Evolutionary conservation across 2,888 invertebrate genomes (phyloP), one percentile per base, ranked within the genome.

Genomic region (Phyllotreta cruciferae): DNA sequence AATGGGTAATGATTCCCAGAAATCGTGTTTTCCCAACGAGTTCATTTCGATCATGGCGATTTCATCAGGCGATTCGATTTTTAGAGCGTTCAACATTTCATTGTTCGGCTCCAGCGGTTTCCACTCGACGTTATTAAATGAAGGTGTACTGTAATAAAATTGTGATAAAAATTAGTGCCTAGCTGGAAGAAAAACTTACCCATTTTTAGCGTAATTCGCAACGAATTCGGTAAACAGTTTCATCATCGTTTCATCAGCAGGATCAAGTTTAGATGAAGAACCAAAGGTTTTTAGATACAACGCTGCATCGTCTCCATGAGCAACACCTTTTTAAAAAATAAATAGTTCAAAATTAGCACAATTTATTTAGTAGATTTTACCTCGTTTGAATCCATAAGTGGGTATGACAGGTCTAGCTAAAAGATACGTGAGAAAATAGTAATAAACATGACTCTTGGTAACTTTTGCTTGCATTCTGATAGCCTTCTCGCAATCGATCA

Each of bases 191-290:
- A 35, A 45, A 34, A 57, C 50, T 45, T 56, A 66, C 68, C 63
- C 73, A 11, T 67, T 73, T 56, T 68, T 70, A 13, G 77, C 75
- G 60, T 70, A 78, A 4, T 35, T 56, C 10, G 71, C 66, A 5
- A 75, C 6, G 39, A 77, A 74, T 45, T 71, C 64, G 14, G 67
- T 66, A 55, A 76, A 70, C n/a, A 71, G 41, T 11, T 71, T 60
- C 68, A 75, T 75, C 73, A 77, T 73, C 56, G 68, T 57, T 66
- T 71, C 70, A 44, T 77, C 77, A 34, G 61, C 56, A 6, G 60
- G 45, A 24, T 64, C 24, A 6, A 74, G 52, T 55, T 56, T 53
- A 7, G 13, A 6, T 5, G 74, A 62, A 13, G 67, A 62, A 5
- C 66, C 61, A 36, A 70, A 39, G 42, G 71, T 64, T 56, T 66